A percentile compares a stretch with the other conserved stretches of the same genome.
phyloP scores from a whole-genome alignment of 1,140 invertebrate genomes.

The Microvelia longipes region DNA sequence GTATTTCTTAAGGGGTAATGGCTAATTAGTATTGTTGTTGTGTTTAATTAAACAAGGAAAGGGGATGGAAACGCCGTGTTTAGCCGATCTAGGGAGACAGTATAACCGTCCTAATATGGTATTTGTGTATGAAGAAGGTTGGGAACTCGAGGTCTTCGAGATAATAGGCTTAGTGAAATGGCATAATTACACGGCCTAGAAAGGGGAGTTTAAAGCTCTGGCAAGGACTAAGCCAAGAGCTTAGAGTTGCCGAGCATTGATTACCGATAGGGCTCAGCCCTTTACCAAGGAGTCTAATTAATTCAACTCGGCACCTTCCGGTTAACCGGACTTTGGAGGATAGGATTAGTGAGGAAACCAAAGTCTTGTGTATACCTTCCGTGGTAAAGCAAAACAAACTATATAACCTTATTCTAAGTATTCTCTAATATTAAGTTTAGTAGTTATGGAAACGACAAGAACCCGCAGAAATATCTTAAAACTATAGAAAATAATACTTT shows the following conservation, averaged over 20 bases:
- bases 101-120: background rate
- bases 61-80: background rate
- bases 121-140: background rate
- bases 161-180: background rate
- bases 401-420: too few species aligned
- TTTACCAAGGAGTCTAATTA: background rate
- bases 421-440: too few species aligned
- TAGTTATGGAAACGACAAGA: too few species aligned
- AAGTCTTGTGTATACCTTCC: too few species aligned
- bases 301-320: background rate
- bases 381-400: too few species aligned
- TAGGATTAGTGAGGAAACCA: background rate
- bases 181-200: background rate
- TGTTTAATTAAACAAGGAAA: background rate
- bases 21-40: background rate
- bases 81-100: background rate
- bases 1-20: background rate
- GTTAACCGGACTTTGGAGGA: background rate
- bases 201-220: background rate
- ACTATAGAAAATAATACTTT: too few species aligned
- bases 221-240: background rate
- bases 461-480: too few species aligned
- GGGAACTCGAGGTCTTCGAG: background rate
- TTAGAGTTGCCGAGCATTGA: background rate
- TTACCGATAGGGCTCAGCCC: background rate